These are phyloP conservation scores for Caranx melampygus DNA, from an alignment of 2,113 vertebrate species.

Conservation along the genomic window DNA sequence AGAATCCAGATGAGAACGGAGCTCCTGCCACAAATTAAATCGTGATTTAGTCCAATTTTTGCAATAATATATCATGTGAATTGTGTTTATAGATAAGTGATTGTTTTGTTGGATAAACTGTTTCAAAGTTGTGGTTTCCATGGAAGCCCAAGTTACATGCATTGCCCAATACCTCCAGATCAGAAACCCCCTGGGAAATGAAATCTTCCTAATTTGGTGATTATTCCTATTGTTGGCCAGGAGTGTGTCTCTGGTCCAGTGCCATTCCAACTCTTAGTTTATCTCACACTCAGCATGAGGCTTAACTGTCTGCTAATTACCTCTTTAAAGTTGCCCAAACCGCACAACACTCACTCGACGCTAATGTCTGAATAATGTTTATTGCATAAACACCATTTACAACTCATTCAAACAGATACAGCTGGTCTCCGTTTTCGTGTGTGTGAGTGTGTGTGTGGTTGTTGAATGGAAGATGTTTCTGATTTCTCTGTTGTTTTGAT, in stretches of 20 bases:
- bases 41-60: conserved; percentile 48
- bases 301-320: conserved; percentile 74
- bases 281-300: conserved; percentile 66
- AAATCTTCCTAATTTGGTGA: conserved; percentile 58
- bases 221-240: conserved; percentile 58
- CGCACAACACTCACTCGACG: conserved; percentile 56
- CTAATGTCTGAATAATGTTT: conserved; percentile 76
- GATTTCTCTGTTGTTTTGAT: conserved; percentile 48
- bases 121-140: conserved; percentile 67
- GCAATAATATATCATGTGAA: conserved; percentile 55
- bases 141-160: conserved; percentile 46
- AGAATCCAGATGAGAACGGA: conserved; percentile 50
- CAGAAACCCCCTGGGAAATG: conserved; percentile 51
- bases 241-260: conserved; percentile 57
- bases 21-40: conserved; percentile 31
- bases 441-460: background rate
- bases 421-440: conserved; percentile 60
- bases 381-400: conserved; percentile 75
- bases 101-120: conserved; percentile 45
- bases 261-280: conserved; percentile 68
- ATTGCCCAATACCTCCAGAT: conserved; percentile 61
- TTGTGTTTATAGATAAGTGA: conserved; percentile 52
- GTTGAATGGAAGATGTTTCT: conserved; percentile 65
- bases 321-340: conserved; percentile 69
- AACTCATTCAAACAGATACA: conserved; percentile 68